A percentile compares a stretch with the other conserved stretches of the same genome.
Conservation (phyloP, 2,797 vertebrate genomes). For the Pseudomugil gertrudae region DNA sequence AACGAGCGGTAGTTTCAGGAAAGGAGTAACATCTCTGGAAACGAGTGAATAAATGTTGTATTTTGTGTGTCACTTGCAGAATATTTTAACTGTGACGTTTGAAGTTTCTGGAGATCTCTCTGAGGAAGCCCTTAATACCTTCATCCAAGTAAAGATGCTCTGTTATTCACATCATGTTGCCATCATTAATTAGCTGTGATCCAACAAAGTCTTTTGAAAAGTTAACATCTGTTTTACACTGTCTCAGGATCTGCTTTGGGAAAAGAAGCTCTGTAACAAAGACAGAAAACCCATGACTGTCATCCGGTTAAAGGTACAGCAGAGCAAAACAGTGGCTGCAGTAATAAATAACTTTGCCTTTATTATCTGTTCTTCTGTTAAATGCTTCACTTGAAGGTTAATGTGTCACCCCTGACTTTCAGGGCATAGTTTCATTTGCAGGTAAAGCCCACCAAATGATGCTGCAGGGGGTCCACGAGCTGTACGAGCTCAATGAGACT, state of each 20-base stretch:
- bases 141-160: constrained; percentile 88
- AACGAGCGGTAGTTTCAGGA: constrained; percentile 46
- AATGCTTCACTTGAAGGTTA: constrained; percentile 49
- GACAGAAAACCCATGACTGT: constrained; percentile 86
- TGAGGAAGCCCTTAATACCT: constrained; percentile 90
- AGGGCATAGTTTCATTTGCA: constrained; percentile 91
- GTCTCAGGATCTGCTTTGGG: constrained; percentile 93
- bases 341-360: constrained; percentile 47
- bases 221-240: constrained; percentile 42
- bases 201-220: constrained; percentile 37
- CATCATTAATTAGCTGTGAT: constrained; percentile 31
- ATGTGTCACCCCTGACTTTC: constrained; percentile 60
- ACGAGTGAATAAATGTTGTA: not conserved
- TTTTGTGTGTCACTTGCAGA: constrained; percentile 76
- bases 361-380: constrained; percentile 48
- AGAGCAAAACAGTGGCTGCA: constrained; percentile 36
- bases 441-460: constrained; percentile 90
- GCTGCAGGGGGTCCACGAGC: constrained; percentile 94
- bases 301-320: constrained; percentile 90
- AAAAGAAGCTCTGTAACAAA: constrained; percentile 89
- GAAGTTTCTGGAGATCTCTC: constrained; percentile 88
- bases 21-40: constrained; percentile 14
- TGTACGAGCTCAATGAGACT: constrained; percentile 94
- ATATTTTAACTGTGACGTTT: constrained; percentile 92
- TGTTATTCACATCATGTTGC: constrained; percentile 8